A percentile compares a stretch with the other conserved stretches of the same genome.
These are phyloP conservation scores for Pheosia gnoma DNA, from an alignment of 2,888 invertebrate genomes.

Conservation along the genomic window DNA sequence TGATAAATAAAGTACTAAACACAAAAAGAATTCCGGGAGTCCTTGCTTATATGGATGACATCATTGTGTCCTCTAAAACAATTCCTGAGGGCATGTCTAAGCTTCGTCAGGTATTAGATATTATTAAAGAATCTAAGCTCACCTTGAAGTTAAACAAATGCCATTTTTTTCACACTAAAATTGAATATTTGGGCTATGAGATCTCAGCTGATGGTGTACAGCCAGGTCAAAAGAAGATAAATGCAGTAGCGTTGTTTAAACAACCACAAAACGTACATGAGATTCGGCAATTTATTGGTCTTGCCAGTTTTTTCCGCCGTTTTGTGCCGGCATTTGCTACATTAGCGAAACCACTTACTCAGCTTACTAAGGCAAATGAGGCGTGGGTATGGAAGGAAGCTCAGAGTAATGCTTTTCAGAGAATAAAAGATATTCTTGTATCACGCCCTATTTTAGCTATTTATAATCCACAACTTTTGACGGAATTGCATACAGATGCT, in stretches of 20 bases:
- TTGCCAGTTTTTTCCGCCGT: constrained; percentile 9
- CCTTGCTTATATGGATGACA: no score
- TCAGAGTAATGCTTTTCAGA: constrained; percentile 13
- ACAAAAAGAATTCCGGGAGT: no score
- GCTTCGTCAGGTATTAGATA: constrained; percentile 1
- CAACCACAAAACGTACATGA: constrained; percentile 8
- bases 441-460: constrained; percentile 23
- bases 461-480: constrained; percentile 22
- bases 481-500: constrained; percentile 28
- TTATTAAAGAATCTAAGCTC: neutral
- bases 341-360: constrained; percentile 19
- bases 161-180: constrained; percentile 1
- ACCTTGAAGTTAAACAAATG: constrained; percentile 13
- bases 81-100: no score
- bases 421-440: constrained; percentile 15
- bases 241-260: constrained; percentile 5
- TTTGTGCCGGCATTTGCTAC: constrained; percentile 6
- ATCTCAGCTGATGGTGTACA: constrained; percentile 3
- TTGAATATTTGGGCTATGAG: constrained; percentile 2
- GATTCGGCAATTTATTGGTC: constrained; percentile 11
- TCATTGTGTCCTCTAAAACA: no score
- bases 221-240: constrained; percentile 5
- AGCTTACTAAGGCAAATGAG: neutral
- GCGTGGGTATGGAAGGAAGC: constrained; percentile 8
- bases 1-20: no score